phyloP scores from a whole-genome alignment of 2,888 invertebrate genomes.

The Conops quadrifasciatus region DNA sequence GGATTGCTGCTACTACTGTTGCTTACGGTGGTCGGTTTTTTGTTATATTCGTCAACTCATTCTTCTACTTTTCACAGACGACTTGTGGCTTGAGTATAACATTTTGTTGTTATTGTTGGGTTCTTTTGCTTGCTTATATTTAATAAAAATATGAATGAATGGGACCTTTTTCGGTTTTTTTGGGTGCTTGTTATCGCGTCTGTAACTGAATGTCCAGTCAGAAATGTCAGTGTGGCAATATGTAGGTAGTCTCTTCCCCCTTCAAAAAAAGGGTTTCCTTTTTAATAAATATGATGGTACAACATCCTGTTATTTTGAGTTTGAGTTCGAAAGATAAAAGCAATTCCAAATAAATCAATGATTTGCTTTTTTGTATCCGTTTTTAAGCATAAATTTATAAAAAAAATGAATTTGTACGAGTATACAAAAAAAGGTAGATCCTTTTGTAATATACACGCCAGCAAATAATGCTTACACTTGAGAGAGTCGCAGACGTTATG shows the following conservation, averaged over 20 bases:
- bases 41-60: conserved; percentile 35
- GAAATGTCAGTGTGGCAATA: conserved; percentile 39
- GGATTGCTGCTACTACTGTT: conserved; percentile 25
- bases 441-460: conserved; percentile 39
- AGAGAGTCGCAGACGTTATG: conserved; percentile 39
- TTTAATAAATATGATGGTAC: conserved; percentile 45
- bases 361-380: conserved; percentile 41
- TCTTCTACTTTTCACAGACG: not conserved
- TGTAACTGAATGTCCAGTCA: conserved; percentile 45
- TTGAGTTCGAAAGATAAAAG: conserved; percentile 42
- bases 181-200: conserved; percentile 38
- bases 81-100: conserved; percentile 19
- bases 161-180: conserved; percentile 25
- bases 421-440: conserved; percentile 12
- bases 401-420: not conserved
- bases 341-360: conserved; percentile 46
- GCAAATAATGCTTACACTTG: conserved; percentile 45
- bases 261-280: conserved; percentile 39
- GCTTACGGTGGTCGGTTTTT: conserved; percentile 23
- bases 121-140: conserved; percentile 33
- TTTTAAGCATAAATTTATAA: conserved; percentile 31
- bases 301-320: conserved; percentile 24
- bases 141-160: conserved; percentile 41
- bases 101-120: too few species aligned
- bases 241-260: not conserved